Evolutionary conservation across 2,888 invertebrate species (phyloP).

Genomic region (Agapetus fuscipes): DNA sequence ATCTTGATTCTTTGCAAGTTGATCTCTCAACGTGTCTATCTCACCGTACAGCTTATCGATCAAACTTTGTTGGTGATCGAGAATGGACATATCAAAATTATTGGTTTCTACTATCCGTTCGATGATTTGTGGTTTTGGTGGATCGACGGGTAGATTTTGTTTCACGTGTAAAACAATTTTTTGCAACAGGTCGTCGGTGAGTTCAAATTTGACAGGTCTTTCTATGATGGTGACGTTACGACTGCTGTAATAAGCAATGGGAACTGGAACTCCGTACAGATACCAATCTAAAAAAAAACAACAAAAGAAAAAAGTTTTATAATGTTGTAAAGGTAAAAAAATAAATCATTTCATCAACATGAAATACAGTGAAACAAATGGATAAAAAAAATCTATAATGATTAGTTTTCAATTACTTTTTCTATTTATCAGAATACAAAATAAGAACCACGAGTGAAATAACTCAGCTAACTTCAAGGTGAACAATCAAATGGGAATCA

Average conservation of each 20-base stretch:
- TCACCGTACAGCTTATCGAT: constrained; percentile 44
- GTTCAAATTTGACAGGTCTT: constrained; percentile 20
- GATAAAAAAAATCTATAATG: too few species aligned
- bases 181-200: constrained; percentile 26
- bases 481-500: too few species aligned
- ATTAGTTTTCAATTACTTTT: too few species aligned
- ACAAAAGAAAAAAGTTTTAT: too few species aligned
- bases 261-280: background rate
- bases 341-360: too few species aligned
- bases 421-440: too few species aligned
- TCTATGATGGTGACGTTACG: constrained; percentile 21
- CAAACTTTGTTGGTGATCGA: constrained; percentile 36
- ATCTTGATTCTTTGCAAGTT: constrained; percentile 41
- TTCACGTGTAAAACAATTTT: constrained; percentile 27
- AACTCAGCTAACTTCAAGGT: too few species aligned
- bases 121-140: constrained; percentile 26
- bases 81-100: constrained; percentile 29
- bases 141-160: constrained; percentile 22
- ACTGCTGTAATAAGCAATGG: background rate
- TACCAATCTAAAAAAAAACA: background rate
- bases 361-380: too few species aligned
- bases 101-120: constrained; percentile 29
- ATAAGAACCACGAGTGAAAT: too few species aligned
- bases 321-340: too few species aligned
- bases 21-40: constrained; percentile 45